Evolutionary conservation across 2,888 invertebrate species (phyloP), one percentile per base, ranked within the genome.

Genomic region (Stenichneumon culpator): DNA sequence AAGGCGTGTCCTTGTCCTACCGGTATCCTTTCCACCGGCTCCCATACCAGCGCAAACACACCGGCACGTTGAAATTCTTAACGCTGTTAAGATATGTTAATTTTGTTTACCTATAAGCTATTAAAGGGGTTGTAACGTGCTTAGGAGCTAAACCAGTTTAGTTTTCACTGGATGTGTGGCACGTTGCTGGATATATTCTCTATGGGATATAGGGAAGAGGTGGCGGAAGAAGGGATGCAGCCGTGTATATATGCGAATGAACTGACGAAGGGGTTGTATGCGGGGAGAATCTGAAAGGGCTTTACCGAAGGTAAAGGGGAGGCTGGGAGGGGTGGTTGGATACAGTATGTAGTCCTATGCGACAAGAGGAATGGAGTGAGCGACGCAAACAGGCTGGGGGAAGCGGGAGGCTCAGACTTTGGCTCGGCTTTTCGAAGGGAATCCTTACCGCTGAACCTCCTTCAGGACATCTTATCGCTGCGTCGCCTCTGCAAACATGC

Each of bases 71-170:
- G 92, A 93, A 93, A 93, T 93, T 93, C 93, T 93, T 93, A 94
- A 94, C 93, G 91, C 92, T 93, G 93, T 94, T 94, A 94, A 93
- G 93, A 93, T 94, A 94, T 94, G 94, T 93, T 94, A 94, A 94
- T 94, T 93, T 93, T 94, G 93, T 94, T 94, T 94, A 94, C 93
- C 93, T 93, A 94, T 94, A 93, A 94, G 93, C 93, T 93, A 93
- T 93, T 94, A 93, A 93, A 93, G 93, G 93, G 91, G 91, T 90
- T 92, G 92, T 93, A 93, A 93, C 93, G 91, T 93, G 92, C 93
- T 94, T 93, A 93, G 86, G 91, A 93, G 93, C 92, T 93, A 94
- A 94, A 93, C 92, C 93, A 93, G 93, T 93, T 94, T 93, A 93
- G 93, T 93, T 93, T 93, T 93, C 93, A 90, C 90, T 90, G 86